phyloP scores from a whole-genome alignment of 2,888 invertebrate genomes.

The Matsumyia berberina region DNA sequence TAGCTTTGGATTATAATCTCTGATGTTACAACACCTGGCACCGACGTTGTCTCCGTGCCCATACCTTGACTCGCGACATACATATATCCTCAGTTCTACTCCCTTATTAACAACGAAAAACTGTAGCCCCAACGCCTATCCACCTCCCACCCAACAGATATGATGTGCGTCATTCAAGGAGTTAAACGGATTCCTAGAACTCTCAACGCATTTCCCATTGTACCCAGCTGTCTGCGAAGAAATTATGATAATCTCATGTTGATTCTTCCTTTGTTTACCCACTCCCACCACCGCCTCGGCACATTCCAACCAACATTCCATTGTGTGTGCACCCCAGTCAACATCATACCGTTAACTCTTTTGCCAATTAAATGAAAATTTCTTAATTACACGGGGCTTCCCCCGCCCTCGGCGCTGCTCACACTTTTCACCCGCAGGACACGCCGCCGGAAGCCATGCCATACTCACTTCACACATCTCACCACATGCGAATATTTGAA shows the following conservation, averaged over 20 bases:
- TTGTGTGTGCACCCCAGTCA: conserved; percentile 11
- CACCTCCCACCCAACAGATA: too few relatives aligned
- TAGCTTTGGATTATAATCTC: too few relatives aligned
- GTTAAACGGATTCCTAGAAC: too few relatives aligned
- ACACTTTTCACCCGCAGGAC: conserved; percentile 36
- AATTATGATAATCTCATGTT: background rate
- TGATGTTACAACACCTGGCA: too few relatives aligned
- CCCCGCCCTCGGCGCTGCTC: conserved; percentile 6
- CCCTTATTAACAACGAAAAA: too few relatives aligned
- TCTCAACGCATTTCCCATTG: too few relatives aligned
- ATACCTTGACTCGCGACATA: too few relatives aligned
- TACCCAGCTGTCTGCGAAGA: background rate
- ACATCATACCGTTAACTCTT: conserved; percentile 33
- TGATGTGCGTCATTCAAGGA: too few relatives aligned
- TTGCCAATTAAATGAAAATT: conserved; percentile 68
- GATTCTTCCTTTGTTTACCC: background rate
- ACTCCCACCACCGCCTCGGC: background rate
- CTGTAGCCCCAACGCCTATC: too few relatives aligned
- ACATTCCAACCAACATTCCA: conserved; percentile 22
- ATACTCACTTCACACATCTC: background rate
- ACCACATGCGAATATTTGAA: conserved; percentile 26
- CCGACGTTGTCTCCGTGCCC: too few relatives aligned
- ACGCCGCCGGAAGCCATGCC: conserved; percentile 9
- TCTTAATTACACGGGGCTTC: conserved; percentile 49
- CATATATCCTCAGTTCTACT: too few relatives aligned